Conservation (phyloP, 2,888 invertebrate species). For the Nephrotoma appendiculata region DNA sequence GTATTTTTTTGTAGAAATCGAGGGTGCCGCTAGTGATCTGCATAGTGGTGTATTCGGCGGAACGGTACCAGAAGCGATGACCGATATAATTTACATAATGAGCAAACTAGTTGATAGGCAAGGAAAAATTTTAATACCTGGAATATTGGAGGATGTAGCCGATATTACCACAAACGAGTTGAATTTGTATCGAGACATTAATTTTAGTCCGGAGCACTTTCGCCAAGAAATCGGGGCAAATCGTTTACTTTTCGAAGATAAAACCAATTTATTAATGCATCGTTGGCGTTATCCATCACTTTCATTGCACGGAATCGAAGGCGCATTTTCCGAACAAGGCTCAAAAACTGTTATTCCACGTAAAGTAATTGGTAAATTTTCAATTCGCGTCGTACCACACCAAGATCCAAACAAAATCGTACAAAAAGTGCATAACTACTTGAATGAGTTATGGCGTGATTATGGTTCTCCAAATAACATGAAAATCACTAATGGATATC, state of each 20-base stretch:
- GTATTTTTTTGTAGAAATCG: slow-evolving; percentile 78
- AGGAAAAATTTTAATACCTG: slow-evolving; percentile 73
- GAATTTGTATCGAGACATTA: slow-evolving; percentile 63
- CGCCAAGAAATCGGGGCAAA: slow-evolving; percentile 50
- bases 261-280: slow-evolving; percentile 76
- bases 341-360: slow-evolving; percentile 91
- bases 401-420: slow-evolving; percentile 77
- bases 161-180: slow-evolving; percentile 54
- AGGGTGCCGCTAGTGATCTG: slow-evolving; percentile 80
- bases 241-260: slow-evolving; percentile 60
- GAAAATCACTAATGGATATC: slow-evolving; percentile 47
- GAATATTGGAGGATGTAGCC: slow-evolving; percentile 69
- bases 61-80: slow-evolving; percentile 80
- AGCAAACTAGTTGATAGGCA: slow-evolving; percentile 70
- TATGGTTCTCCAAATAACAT: slow-evolving; percentile 77
- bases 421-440: slow-evolving; percentile 57
- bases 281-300: slow-evolving; percentile 91
- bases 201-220: slow-evolving; percentile 72
- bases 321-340: slow-evolving; percentile 87
- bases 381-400: slow-evolving; percentile 90
- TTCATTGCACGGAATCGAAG: slow-evolving; percentile 92
- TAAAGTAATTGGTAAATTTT: slow-evolving; percentile 93
- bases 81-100: slow-evolving; percentile 78
- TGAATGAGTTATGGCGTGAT: slow-evolving; percentile 63
- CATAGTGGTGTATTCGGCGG: slow-evolving; percentile 96